phyloP scores from a whole-genome alignment of 2,113 vertebrate genomes.

The Morone chrysops region DNA sequence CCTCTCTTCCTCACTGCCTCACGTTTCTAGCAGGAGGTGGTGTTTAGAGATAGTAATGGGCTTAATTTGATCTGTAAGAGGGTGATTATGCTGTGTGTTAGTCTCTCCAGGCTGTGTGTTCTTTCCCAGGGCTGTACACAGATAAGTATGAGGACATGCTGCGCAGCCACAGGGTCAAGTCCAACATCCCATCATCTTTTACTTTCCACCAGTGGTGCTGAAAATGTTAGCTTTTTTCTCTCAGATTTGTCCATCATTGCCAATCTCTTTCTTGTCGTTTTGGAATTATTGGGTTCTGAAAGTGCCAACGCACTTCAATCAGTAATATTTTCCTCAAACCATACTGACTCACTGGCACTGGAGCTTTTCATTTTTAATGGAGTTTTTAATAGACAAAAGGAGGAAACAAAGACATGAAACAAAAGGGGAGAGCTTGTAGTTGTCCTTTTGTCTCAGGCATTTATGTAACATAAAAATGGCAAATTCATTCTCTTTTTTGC shows the following conservation, averaged over 20 bases:
- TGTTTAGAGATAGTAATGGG: conserved; percentile 55
- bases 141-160: conserved; percentile 45
- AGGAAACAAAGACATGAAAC: conserved; percentile 50
- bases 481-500: conserved; percentile 29
- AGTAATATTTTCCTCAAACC: conserved; percentile 21
- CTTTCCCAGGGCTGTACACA: conserved; percentile 17
- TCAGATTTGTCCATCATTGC: conserved; percentile 37
- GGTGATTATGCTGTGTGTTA: conserved; percentile 51
- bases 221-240: conserved; percentile 43
- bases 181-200: conserved; percentile 21
- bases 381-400: conserved; percentile 33
- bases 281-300: conserved; percentile 28
- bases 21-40: conserved; percentile 34
- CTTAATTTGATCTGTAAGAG: conserved; percentile 56
- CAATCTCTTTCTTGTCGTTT: conserved; percentile 12
- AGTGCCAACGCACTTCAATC: conserved; percentile 28
- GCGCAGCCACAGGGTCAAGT: conserved; percentile 39
- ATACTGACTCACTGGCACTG: neutral
- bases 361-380: conserved; percentile 52
- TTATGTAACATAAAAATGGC: conserved; percentile 26
- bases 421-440: conserved; percentile 22
- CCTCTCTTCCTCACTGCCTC: conserved; percentile 34
- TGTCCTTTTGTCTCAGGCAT: conserved; percentile 42
- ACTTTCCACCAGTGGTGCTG: conserved; percentile 3
- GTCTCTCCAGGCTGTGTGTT: conserved; percentile 23